Evolutionary conservation across 2,797 vertebrate species (phyloP), one percentile per base, ranked within the genome.

Genomic region (Alca torda): DNA sequence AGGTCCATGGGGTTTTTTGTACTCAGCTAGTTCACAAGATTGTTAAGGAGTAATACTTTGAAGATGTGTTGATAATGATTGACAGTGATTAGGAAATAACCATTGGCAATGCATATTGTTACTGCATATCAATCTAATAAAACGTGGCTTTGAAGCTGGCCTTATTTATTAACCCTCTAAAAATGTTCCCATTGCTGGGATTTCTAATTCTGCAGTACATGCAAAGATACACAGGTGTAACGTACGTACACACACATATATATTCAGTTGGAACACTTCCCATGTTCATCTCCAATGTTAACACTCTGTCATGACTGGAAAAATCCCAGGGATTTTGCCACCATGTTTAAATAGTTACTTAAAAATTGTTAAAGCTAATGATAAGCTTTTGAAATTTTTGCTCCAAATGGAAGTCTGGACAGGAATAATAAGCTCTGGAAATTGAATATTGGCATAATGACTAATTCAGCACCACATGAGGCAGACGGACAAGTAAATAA

Each of bases 381-480:
- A 54, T 61, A 51, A 54, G 13, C 15, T 76, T 50, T 39, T 57
- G 19, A n/a, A 26, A 23, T 54, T 76, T 81, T 90, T 90, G 18
- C 61, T 80, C 39, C 57, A 91, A 91, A 84, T 35, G 79, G 69
- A 91, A 87, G 68, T 20, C 16, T 46, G 56, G 50, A 39, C 2
- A 45, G 59, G 11, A 16, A 28, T 30, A 79, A 67, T 30, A 69
- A 85, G 35, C 37, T 61, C n/a, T 95, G 59, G 68, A 83, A 93
- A 72, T 31, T 13, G 45, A 41, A 72, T 26, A 35, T 25, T 21
- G 17, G 74, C 83, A 77, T 14, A 69, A 95, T 95, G 74, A 88
- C 90, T 69, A 89, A 89, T 21, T 83, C 95, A 63, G 84, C 64
- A 31, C 48, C 84, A 25, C 46, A 63, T 33, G 54, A 96, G 16